These are phyloP conservation scores for Oedothorax gibbosus DNA, from an alignment of 1,140 invertebrate species.

Conservation along the genomic window DNA sequence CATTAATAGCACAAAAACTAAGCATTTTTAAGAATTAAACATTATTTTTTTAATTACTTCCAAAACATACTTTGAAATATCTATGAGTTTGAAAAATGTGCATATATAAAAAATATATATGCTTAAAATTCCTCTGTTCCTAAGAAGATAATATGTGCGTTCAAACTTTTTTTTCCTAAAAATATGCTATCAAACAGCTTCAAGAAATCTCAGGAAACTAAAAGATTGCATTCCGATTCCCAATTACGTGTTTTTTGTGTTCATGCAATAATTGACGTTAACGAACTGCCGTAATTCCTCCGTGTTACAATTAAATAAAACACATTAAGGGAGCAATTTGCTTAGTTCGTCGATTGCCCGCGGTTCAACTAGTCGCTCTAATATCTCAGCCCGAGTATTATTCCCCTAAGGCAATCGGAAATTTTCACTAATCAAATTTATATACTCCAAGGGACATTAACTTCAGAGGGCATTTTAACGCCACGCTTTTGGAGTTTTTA, in stretches of 20 bases:
- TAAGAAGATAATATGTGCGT: no score
- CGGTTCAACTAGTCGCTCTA: neutral
- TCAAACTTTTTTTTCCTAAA: no score
- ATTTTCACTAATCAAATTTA: conserved; percentile 55
- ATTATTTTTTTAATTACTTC: no score
- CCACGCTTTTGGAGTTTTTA: neutral
- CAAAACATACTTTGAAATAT: no score
- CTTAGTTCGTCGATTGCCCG: conserved; percentile 28
- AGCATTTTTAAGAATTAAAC: no score
- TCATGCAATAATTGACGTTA: conserved; percentile 48
- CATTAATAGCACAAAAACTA: no score
- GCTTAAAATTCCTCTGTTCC: no score
- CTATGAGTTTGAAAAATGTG: no score
- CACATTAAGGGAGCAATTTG: conserved; percentile 47
- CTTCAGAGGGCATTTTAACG: neutral
- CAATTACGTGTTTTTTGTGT: conserved; percentile 30
- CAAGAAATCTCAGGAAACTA: conserved; percentile 19
- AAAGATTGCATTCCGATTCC: conserved; percentile 22
- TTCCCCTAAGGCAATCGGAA: conserved; percentile 47
- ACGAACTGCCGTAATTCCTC: conserved; percentile 30
- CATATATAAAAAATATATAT: no score
- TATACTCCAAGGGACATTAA: conserved; percentile 13
- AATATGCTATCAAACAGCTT: neutral
- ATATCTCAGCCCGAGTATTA: conserved; percentile 8
- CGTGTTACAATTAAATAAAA: conserved; percentile 48